These are phyloP conservation scores for Mormyrus iriodes DNA, from an alignment of 2,113 vertebrate genomes.

Conservation along the genomic window DNA sequence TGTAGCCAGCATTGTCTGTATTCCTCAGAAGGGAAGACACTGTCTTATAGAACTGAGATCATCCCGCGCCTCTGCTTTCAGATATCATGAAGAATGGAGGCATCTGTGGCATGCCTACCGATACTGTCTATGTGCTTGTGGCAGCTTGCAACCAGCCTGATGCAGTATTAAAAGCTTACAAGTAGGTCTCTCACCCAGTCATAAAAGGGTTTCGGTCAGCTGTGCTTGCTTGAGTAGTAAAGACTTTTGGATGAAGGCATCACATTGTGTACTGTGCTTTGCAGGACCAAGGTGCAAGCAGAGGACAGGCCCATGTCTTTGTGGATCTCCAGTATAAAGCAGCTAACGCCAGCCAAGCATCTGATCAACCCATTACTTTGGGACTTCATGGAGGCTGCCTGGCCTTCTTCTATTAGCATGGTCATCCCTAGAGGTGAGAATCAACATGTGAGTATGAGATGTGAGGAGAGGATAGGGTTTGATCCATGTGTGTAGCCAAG, in stretches of 20 bases:
- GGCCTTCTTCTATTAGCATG: conserved; percentile 85
- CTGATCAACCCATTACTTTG: conserved; percentile 73
- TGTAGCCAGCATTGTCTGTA: neutral
- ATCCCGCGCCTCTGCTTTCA: conserved; percentile 36
- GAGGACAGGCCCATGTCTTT: conserved; percentile 83
- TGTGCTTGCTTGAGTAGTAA: neutral
- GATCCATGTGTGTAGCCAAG: neutral
- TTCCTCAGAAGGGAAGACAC: neutral
- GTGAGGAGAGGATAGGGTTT: neutral
- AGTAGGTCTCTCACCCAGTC: conserved; percentile 51
- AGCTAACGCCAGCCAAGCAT: conserved; percentile 73
- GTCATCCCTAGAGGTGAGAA: conserved; percentile 75
- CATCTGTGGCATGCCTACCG: conserved; percentile 78
- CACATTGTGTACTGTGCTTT: conserved; percentile 1
- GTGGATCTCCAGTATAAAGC: conserved; percentile 79
- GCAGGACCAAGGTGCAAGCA: conserved; percentile 77
- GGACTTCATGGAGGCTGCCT: conserved; percentile 82
- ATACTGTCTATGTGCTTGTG: conserved; percentile 83
- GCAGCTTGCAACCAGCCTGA: conserved; percentile 78
- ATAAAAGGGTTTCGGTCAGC: neutral
- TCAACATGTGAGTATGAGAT: neutral
- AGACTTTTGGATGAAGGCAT: neutral
- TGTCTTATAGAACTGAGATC: neutral
- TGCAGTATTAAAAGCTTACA: conserved; percentile 76
- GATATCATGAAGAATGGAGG: conserved; percentile 82